Base-by-base conservation (phyloP, 2,113 vertebrate genomes). In the Puffinus mauretanicus region DNA sequence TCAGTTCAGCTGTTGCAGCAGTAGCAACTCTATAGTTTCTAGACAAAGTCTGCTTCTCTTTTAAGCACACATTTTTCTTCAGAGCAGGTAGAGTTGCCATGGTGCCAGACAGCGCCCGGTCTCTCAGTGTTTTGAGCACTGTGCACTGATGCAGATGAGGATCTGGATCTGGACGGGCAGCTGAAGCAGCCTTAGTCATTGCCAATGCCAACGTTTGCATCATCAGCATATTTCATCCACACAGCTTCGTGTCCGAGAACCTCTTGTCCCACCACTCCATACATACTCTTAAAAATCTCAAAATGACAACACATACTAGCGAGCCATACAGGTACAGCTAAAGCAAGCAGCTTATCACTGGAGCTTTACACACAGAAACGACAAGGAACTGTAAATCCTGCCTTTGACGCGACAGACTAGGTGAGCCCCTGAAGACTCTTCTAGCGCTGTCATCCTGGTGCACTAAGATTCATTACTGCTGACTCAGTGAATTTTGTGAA, bases 71-170 rank as follows among this genome's bases (percentile, higher is more conserved):
- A 29, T 49, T 84, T 64, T 80, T 82, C 34, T 34, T 52, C 69
- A 36, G 44, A 9, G 36, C 88, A 92, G 88, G 85, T 29, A 88
- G 72, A 90, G 88, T 16, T 84, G 94, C 38, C 88, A 51, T 34
- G 38, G 88, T 44, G n/a, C 13, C 93, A 92, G 75, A 30, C 46
- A 92, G 42, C 17, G 4, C 55, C 51, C 2, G 52, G 71, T 38
- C 16, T 7, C 82, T 52, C 58, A 2, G 44, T 27, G 36, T 64
- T 72, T 18, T 18, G 22, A 82, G 7, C 51, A 6, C 38, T 20
- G 17, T 11, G 2, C 67, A 11, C 30, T 7, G 42, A 10, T 15
- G 38, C 55, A 81, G 66, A 32, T 16, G 10, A 82, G n/a, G 8
- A 46, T 16, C 66, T 67, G 70, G n/a, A 36, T 3, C 44, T 8